Evolutionary conservation across 2,797 vertebrate species (phyloP).

Genomic region (Paguma larvata): DNA sequence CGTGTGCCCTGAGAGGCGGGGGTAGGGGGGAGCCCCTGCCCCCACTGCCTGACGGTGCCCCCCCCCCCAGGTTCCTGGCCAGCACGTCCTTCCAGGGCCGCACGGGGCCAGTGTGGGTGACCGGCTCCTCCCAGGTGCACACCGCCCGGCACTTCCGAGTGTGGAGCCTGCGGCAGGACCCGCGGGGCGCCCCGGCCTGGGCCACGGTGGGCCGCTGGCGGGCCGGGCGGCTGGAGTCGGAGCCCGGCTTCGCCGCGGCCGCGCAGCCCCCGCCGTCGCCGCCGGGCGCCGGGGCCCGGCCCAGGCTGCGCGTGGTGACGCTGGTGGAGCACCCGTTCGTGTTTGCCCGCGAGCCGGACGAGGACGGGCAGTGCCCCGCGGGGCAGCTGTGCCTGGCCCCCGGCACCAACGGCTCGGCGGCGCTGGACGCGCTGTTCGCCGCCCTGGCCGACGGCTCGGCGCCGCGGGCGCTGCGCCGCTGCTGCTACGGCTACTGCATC

Average conservation of each 20-base stretch:
- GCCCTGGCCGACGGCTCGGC: slow-evolving; percentile 90
- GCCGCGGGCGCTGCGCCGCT: slow-evolving; percentile 91
- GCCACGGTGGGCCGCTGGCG: slow-evolving; percentile 94
- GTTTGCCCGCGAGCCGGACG: slow-evolving; percentile 93
- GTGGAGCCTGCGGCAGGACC: slow-evolving; percentile 93
- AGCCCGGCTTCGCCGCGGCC: slow-evolving; percentile 87
- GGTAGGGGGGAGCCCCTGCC: too few species aligned
- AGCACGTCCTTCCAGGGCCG: slow-evolving; percentile 93
- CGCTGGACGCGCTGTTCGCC: slow-evolving; percentile 91
- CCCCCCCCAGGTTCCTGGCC: slow-evolving; percentile 91
- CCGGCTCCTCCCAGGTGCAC: slow-evolving; percentile 87
- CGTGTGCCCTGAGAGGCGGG: not conserved
- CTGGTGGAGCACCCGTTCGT: slow-evolving; percentile 96
- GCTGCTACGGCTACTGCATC: slow-evolving; percentile 98
- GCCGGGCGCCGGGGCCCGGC: accelerated
- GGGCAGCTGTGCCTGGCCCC: slow-evolving; percentile 95
- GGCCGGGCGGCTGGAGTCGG: slow-evolving; percentile 90
- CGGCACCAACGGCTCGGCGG: slow-evolving; percentile 90
- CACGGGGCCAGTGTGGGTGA: slow-evolving; percentile 90
- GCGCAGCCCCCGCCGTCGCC: slow-evolving; percentile 12
- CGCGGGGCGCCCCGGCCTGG: slow-evolving; percentile 93
- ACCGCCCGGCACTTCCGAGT: slow-evolving; percentile 90
- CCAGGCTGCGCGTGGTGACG: slow-evolving; percentile 93
- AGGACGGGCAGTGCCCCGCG: slow-evolving; percentile 93
- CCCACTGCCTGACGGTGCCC: not conserved